Evolutionary conservation across 2,113 vertebrate genomes (phyloP), one percentile per base, ranked within the genome.

Genomic region (Glaucidium brasilianum): DNA sequence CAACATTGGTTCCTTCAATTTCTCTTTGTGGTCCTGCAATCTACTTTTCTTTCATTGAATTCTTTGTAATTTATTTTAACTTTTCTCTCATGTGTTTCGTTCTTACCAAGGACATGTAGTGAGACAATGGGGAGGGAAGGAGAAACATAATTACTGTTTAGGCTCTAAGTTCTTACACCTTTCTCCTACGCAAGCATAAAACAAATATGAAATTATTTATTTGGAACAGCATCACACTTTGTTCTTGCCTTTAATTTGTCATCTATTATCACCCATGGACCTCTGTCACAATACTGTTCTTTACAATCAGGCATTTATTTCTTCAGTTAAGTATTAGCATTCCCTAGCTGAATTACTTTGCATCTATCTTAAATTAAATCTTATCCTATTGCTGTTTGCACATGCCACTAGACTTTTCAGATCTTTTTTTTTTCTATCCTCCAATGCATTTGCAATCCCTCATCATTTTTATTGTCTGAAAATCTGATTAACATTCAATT

Each of bases 291-390:
- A 66, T 37, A 18, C 87, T 58, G 47, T 82, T 97, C 58, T 83
- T 95, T 90, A 82, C 47, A 89, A 80, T 80, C 87, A 85, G 18
- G 27, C 75, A 82, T 90, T 96, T 94, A 91, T 78, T 97, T 92
- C 78, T 92, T 86, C 82, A 91, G 74, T 84, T 74, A 63, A 56
- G 66, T 82, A 97, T 96, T 97, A 95, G 79, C 91, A 95, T 97
- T 96, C 78, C 63, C 37, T 87, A 75, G 94, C 66, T 89, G 91
- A 96, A 96, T 84, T 93, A 94, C 82, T 92, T 58, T 62, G 89
- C 92, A 93, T 90, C 95, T 97, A 97, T 97, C 97, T 97, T 97
- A 97, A 97, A 97, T 97, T 97, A 97, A 97, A 97, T 97, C 94
- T 97, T 89, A 94, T 75, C 87, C 92, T 76, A 87, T 62, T 93